A percentile compares a stretch with the other conserved stretches of the same genome.
Conservation (phyloP, 2,888 invertebrate genomes). For the Sinohyriopsis cumingii region DNA sequence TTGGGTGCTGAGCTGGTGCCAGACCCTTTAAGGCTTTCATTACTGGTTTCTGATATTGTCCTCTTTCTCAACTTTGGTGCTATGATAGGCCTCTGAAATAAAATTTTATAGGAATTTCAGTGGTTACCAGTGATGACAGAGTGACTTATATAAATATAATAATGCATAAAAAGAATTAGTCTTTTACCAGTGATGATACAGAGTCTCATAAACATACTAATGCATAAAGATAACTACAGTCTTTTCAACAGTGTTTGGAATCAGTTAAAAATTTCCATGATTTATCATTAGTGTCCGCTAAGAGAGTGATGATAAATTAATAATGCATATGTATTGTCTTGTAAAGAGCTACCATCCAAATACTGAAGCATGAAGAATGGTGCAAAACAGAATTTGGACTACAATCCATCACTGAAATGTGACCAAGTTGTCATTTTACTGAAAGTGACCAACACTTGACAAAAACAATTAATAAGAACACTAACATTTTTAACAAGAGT, state of each 20-base stretch:
- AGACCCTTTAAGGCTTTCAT: slow-evolving; percentile 31
- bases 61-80: slow-evolving; percentile 48
- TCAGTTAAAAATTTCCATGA: not conserved
- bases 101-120: not conserved
- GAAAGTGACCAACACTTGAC: no score
- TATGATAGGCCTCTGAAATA: slow-evolving; percentile 20
- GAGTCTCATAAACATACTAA: not conserved
- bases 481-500: no score
- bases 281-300: no score
- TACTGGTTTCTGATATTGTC: slow-evolving; percentile 58
- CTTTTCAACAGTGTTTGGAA: not conserved
- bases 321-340: no score
- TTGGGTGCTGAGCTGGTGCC: no score
- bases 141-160: not conserved
- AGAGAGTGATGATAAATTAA: no score
- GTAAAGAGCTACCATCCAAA: no score
- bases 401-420: no score
- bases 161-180: not conserved
- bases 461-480: no score
- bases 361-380: no score
- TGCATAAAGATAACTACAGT: not conserved
- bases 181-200: not conserved
- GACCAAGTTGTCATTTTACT: no score
- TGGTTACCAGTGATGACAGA: not conserved
- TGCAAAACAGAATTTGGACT: no score